Evolutionary conservation across 1,140 invertebrate genomes (phyloP).

Genomic region (Drosophila bocki): DNA sequence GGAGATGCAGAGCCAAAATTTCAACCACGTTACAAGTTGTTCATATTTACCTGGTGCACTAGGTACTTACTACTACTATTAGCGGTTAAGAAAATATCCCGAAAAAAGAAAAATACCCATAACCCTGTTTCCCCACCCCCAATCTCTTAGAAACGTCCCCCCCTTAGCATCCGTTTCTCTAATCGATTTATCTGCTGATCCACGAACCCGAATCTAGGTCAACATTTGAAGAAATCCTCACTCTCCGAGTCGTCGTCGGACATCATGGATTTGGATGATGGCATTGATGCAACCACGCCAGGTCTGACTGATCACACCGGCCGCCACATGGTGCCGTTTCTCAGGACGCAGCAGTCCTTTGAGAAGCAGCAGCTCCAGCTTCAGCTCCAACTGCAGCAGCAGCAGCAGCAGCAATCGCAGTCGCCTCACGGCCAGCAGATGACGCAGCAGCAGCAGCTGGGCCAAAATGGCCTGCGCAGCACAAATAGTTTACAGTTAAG

Average conservation of each 20-base stretch:
- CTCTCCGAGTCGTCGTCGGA: slow-evolving; percentile 97
- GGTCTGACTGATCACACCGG: slow-evolving; percentile 86
- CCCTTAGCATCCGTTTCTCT: slow-evolving; percentile 5
- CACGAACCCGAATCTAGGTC: slow-evolving; percentile 86
- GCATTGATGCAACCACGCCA: slow-evolving; percentile 91
- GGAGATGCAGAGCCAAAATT: slow-evolving; percentile 98
- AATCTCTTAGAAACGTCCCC: slow-evolving; percentile 17
- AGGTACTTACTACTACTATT: slow-evolving; percentile 87
- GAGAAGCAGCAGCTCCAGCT: slow-evolving; percentile 82
- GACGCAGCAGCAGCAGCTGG: slow-evolving; percentile 67
- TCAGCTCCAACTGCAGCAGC: slow-evolving; percentile 68
- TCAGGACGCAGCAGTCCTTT: slow-evolving; percentile 83
- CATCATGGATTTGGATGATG: slow-evolving; percentile 97
- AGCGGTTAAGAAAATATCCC: slow-evolving; percentile 30
- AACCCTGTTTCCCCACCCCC: slow-evolving; percentile 29
- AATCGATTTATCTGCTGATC: slow-evolving; percentile 50
- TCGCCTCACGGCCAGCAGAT: slow-evolving; percentile 42
- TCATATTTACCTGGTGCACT: slow-evolving; percentile 96
- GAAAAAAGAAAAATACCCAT: neutral
- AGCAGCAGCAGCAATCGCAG: slow-evolving; percentile 69
- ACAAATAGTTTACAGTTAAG: slow-evolving; percentile 94
- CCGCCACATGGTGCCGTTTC: slow-evolving; percentile 85
- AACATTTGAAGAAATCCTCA: slow-evolving; percentile 95
- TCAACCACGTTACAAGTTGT: slow-evolving; percentile 98
- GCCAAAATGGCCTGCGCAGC: slow-evolving; percentile 86